Evolutionary conservation across 2,113 vertebrate genomes (phyloP).

Genomic region (Callopanchax toddi): DNA sequence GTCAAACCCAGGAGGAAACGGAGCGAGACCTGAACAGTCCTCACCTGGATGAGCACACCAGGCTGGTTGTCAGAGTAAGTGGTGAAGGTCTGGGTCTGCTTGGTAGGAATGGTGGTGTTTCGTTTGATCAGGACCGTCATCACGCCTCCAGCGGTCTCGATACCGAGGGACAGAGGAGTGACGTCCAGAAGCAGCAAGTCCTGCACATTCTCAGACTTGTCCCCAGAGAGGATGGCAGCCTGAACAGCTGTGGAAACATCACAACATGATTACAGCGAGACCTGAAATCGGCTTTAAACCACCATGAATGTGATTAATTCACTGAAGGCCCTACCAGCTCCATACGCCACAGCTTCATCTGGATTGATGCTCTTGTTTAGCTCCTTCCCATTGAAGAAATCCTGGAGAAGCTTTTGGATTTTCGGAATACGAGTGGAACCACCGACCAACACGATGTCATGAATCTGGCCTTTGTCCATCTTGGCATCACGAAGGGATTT

Average conservation of each 20-base stretch:
- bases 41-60: conserved; percentile 80
- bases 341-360: conserved; percentile 81
- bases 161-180: conserved; percentile 82
- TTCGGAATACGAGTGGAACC: conserved; percentile 81
- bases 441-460: conserved; percentile 77
- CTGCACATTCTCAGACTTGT: conserved; percentile 83
- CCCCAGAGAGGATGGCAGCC: conserved; percentile 83
- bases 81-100: conserved; percentile 84
- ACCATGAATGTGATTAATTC: not conserved
- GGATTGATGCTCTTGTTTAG: conserved; percentile 80
- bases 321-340: conserved; percentile 67
- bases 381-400: conserved; percentile 81
- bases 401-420: conserved; percentile 81
- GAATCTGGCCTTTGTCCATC: conserved; percentile 79
- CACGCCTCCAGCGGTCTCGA: conserved; percentile 83
- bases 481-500: conserved; percentile 80
- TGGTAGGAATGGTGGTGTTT: conserved; percentile 85
- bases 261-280: not conserved
- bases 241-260: conserved; percentile 70
- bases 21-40: too few relatives aligned
- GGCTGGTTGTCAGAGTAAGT: conserved; percentile 83
- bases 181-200: conserved; percentile 83
- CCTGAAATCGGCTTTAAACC: not conserved
- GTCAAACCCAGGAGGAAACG: too few relatives aligned
- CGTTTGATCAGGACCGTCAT: conserved; percentile 85